phyloP scores from a whole-genome alignment of 2,888 invertebrate species.

The Luperina testacea region DNA sequence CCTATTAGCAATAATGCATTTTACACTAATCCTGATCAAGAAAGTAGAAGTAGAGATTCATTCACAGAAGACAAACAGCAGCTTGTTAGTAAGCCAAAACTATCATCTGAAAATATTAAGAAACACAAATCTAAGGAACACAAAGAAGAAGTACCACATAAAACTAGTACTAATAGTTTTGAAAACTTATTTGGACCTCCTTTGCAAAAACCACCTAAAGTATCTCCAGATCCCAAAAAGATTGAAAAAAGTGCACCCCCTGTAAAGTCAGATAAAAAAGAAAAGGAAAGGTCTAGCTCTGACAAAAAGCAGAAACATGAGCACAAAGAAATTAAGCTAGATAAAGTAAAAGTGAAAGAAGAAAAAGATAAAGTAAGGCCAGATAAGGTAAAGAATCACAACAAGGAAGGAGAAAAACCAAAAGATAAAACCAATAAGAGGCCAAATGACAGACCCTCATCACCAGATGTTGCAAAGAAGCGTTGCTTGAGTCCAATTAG shows the following conservation, averaged over 20 bases:
- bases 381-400: conserved; percentile 89
- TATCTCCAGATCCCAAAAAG: conserved; percentile 92
- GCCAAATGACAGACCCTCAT: conserved; percentile 82
- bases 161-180: conserved; percentile 92
- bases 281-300: conserved; percentile 88
- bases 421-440: conserved; percentile 90
- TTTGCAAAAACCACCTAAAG: conserved; percentile 93
- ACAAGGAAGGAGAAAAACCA: conserved; percentile 90
- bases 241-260: conserved; percentile 76
- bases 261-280: conserved; percentile 88
- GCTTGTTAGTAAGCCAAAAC: conserved; percentile 93
- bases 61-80: conserved; percentile 90
- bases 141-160: conserved; percentile 89
- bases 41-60: conserved; percentile 90
- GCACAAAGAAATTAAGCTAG: conserved; percentile 84
- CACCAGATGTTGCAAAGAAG: conserved; percentile 84
- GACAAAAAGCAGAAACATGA: conserved; percentile 88
- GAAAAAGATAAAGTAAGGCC: conserved; percentile 87
- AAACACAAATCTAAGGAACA: conserved; percentile 91
- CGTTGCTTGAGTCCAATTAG: conserved; percentile 81
- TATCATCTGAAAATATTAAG: conserved; percentile 90
- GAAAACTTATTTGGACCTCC: conserved; percentile 95
- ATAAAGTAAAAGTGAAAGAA: conserved; percentile 86
- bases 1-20: conserved; percentile 85
- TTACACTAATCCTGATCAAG: conserved; percentile 88